phyloP scores from a whole-genome alignment of 1,140 invertebrate genomes.

The Dendrolimus punctatus region DNA sequence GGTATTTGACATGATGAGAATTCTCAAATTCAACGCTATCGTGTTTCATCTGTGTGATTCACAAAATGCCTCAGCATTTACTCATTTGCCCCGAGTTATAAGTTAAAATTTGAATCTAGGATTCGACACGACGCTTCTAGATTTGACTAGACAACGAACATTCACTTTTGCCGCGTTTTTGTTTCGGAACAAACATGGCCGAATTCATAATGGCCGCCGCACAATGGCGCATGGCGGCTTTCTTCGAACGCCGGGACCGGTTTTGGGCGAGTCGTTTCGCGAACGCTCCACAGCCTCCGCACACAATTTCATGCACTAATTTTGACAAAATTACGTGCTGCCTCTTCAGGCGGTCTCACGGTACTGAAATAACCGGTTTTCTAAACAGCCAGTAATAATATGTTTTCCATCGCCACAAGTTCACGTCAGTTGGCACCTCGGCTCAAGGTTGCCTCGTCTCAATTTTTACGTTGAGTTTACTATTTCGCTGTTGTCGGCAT shows the following conservation, averaged over 20 bases:
- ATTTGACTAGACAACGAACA: conserved; percentile 15
- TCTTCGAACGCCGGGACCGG: conserved; percentile 34
- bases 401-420: conserved; percentile 19
- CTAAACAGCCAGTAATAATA: conserved; percentile 19
- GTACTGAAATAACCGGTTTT: conserved; percentile 57
- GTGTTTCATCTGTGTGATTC: conserved; percentile 19
- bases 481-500: conserved; percentile 17
- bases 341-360: conserved; percentile 38
- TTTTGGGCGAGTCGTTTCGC: conserved; percentile 41
- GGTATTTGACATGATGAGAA: not conserved
- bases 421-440: conserved; percentile 19
- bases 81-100: conserved; percentile 27
- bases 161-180: conserved; percentile 28
- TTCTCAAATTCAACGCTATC: conserved; percentile 9
- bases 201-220: conserved; percentile 49
- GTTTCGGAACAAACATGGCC: conserved; percentile 50
- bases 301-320: conserved; percentile 22
- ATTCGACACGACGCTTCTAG: conserved; percentile 13
- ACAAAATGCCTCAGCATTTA: conserved; percentile 27
- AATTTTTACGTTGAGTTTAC: conserved; percentile 24
- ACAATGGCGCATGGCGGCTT: conserved; percentile 30
- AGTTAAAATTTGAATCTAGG: conserved; percentile 19
- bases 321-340: conserved; percentile 37
- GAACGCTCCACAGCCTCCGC: conserved; percentile 26
- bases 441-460: conserved; percentile 21